Base-by-base conservation (phyloP, 1,140 invertebrate species). In the Thalassaphorura encarpata region DNA sequence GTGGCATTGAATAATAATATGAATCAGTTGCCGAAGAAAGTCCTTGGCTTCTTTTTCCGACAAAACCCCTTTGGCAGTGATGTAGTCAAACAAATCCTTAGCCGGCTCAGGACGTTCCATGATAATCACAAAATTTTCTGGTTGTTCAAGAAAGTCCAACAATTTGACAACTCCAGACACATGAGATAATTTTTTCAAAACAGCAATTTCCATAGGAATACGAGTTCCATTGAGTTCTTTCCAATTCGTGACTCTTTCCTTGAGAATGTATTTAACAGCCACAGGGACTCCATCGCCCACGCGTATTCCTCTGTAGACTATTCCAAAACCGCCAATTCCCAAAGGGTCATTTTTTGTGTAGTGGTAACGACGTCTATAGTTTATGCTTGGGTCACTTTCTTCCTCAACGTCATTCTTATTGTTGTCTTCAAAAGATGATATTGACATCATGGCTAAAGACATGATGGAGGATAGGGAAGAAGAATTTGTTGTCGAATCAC, bases 1-100 rank as follows among this genome's bases (percentile, higher is more conserved):
- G 58, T 77, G 75, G 61, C 78, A 80, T 15, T 69, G 69, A 31
- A 73, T 69, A 5, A 78, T 66, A 11, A 75, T 76, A 54, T 77
- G 70, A 6, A 78, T 74, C 40, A 79, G 71, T 66, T 76, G 72
- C 5, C 67, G 66, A 53, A 71, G 69, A 64, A 82, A 78, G 23
- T 71, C 63, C 49, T 75, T 70, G 5, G 79, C 78, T 26, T 76
- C 61, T 19, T 71, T 62, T 66, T 83, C 80, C 23, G 72, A 70
- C 1, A 84, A 67, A 36, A 74, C 69, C 24, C 76, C 77, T 58
- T 76, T 74, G 66, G 82, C 79, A n/a, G 79, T 79, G 57, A 84
- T 84, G 67, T 78, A 83, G 69, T 84, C 82, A 66, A 82, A 84
- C 41, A 84, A 71, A 66, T 84, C 82, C 66, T 77, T 77, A 52